These are phyloP conservation scores for Sycobia sp. DNA, from an alignment of 1,140 invertebrate genomes.

Conservation along the genomic window DNA sequence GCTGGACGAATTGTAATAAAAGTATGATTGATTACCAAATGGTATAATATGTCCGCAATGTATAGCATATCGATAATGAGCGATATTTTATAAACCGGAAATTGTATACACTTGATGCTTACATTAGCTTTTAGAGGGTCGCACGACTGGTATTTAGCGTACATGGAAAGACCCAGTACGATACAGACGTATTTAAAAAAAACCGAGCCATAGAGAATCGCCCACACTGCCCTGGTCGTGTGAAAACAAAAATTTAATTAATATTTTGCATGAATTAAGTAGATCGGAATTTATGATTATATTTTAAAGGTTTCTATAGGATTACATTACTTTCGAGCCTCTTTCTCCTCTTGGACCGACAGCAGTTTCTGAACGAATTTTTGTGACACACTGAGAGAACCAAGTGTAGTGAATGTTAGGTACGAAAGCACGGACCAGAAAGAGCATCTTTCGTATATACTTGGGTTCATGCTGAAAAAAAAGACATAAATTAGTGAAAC, in stretches of 20 bases:
- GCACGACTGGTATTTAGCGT: constrained; percentile 67
- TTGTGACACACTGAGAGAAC: constrained; percentile 69
- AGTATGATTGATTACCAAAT: no score
- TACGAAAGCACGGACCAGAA: constrained; percentile 67
- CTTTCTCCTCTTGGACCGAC: constrained; percentile 65
- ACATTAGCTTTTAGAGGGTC: constrained; percentile 63
- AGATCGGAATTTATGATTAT: no score
- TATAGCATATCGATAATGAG: background rate
- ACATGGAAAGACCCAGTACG: constrained; percentile 65
- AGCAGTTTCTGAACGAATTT: constrained; percentile 71
- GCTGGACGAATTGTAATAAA: no score
- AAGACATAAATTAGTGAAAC: background rate
- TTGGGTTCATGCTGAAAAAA: constrained; percentile 61
- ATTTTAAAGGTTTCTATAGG: background rate
- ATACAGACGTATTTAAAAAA: constrained; percentile 47
- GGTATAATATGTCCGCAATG: no score
- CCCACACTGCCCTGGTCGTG: no score
- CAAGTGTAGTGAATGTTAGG: constrained; percentile 62
- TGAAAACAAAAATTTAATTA: no score
- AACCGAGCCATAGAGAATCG: constrained; percentile 60
- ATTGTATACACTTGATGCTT: background rate
- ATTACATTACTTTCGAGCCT: constrained; percentile 58
- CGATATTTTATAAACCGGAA: no score
- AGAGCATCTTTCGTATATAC: constrained; percentile 64
- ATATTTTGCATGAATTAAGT: no score